Base-by-base conservation (phyloP, 2,797 vertebrate species). In the Lindbergichthys nudifrons region DNA sequence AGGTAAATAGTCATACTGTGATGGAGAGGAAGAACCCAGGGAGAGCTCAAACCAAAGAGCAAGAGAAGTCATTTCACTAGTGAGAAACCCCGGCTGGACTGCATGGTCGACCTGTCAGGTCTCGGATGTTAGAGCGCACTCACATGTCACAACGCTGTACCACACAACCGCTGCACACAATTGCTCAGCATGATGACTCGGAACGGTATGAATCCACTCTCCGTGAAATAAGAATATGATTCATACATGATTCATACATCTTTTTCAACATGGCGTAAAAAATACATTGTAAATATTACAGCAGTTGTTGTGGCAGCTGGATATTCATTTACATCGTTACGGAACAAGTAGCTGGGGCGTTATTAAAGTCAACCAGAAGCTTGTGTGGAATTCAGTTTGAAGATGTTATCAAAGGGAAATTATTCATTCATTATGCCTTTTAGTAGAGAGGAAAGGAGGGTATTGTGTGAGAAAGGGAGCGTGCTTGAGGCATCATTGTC, bases 361-460 rank as follows among this genome's bases (percentile, higher is more conserved):
- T 89, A 77, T 75, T 78, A 73, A 84, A 83, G 63, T 62, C 52
- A 89, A 84, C 69, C 58, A 74, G 59, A 66, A 61, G 65, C 79
- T 73, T 65, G 66, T 64, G 61, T 75, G 81, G 59, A 74, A 92
- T 92, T 89, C 73, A 66, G 78, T 90, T 89, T 89, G 86, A 89
- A 89, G 88, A 74, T 14, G 39, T 67, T 83, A 87, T 92, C 75
- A 79, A 86, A 85, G 82, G 58, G 51, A 66, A 77, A 60, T 86
- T 48, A 83, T 75, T 88, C 21, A 90, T 91, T 90, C 83, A 85
- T 77, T 73, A 79, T 71, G 76, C 73, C 62, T 77, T 85, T 81
- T 76, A 43, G 69, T 72, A 67, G 47, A 21, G 63, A 73, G 58
- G 47, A 75, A 74, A 72, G 46, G 50, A 71, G 58, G 48, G 61